Evolutionary conservation across 2,113 vertebrate species (phyloP).

Genomic region (Emberiza fucata): DNA sequence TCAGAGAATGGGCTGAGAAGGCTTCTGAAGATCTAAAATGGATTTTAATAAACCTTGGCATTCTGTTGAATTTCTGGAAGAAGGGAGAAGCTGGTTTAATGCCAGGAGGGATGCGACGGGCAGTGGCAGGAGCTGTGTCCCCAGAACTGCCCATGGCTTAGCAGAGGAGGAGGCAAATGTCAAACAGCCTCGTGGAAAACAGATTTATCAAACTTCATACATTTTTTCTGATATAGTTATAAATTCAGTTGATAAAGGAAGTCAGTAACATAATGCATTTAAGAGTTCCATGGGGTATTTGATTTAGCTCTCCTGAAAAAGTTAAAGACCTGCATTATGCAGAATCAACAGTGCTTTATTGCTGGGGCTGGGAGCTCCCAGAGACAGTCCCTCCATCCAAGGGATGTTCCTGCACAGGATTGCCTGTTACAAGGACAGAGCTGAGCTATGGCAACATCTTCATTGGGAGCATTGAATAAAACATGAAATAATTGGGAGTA

Average conservation of each 20-base stretch:
- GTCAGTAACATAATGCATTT: not conserved
- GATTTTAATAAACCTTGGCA: not conserved
- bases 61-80: not conserved
- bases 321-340: not conserved
- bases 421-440: accelerated
- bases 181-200: not conserved
- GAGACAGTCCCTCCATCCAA: accelerated
- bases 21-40: not conserved
- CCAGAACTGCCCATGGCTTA: not conserved
- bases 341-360: not conserved
- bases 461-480: not conserved
- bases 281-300: not conserved
- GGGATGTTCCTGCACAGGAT: not conserved
- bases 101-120: not conserved
- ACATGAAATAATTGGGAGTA: not conserved
- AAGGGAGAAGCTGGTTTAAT: not conserved
- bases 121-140: not conserved
- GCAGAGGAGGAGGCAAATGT: not conserved
- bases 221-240: not conserved
- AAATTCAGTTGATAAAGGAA: not conserved
- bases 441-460: not conserved
- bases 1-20: not conserved
- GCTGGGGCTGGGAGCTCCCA: not conserved
- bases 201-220: not conserved
- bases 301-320: not conserved